Percentiles rank a stretch among this genome's conserved stretches.
Conservation (phyloP, 2,888 invertebrate species). For the Stenchaetothrips biformis region DNA sequence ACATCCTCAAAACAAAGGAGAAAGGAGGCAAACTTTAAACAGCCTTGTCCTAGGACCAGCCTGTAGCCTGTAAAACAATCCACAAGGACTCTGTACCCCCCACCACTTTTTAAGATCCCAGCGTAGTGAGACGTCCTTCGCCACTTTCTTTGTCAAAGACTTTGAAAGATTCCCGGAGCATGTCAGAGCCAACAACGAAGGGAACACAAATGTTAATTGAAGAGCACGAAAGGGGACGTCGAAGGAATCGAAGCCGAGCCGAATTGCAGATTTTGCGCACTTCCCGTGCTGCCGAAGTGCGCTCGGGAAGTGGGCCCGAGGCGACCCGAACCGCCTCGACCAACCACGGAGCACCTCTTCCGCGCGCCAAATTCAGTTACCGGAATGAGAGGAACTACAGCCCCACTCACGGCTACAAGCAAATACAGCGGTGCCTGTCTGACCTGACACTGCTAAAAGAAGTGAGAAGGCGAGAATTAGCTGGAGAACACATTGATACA, state of each 20-base stretch:
- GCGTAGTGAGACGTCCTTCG: background rate
- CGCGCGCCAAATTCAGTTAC: background rate
- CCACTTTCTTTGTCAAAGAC: background rate
- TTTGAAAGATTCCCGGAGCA: background rate
- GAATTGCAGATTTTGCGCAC: too few species aligned
- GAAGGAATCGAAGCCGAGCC: background rate
- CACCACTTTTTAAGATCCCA: background rate
- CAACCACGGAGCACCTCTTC: background rate
- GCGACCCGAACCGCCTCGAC: background rate
- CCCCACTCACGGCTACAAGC: too few species aligned
- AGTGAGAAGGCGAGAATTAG: too few species aligned
- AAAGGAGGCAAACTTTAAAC: background rate
- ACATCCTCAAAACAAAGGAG: constrained; percentile 27
- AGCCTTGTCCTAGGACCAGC: constrained; percentile 16
- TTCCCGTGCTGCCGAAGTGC: too few species aligned
- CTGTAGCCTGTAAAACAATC: background rate
- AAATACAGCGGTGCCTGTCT: too few species aligned
- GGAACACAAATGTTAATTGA: background rate
- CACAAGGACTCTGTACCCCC: background rate
- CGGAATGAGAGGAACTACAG: background rate
- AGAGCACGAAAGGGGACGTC: background rate
- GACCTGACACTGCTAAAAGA: too few species aligned
- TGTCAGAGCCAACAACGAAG: background rate
- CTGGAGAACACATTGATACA: too few species aligned
- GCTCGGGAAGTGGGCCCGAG: background rate